Percentiles rank a stretch among this genome's conserved stretches.
These are phyloP conservation scores for Nomada fucata DNA, from an alignment of 2,888 invertebrate species.

Conservation along the genomic window DNA sequence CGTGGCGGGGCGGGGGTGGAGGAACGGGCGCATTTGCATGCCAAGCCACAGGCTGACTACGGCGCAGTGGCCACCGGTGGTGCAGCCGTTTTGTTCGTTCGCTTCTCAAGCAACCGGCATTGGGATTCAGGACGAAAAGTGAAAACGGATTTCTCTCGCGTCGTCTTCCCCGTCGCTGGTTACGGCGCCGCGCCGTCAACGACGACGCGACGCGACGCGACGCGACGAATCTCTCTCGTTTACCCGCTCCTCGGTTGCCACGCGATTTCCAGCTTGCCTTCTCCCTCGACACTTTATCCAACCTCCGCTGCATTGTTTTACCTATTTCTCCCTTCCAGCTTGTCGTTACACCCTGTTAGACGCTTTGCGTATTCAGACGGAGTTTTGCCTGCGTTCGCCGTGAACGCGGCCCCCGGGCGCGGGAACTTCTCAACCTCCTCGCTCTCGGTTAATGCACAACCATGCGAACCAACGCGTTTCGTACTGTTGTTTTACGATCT, in stretches of 20 bases:
- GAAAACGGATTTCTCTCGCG: slow-evolving; percentile 75
- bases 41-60: slow-evolving; percentile 68
- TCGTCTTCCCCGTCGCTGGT: slow-evolving; percentile 42
- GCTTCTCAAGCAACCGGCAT: slow-evolving; percentile 66
- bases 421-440: slow-evolving; percentile 1
- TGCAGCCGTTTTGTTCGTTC: slow-evolving; percentile 68
- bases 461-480: background rate
- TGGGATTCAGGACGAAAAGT: slow-evolving; percentile 75
- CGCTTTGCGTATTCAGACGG: slow-evolving; percentile 11
- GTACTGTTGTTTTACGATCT: background rate
- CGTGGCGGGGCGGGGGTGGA: background rate
- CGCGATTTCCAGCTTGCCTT: slow-evolving; percentile 49
- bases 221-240: slow-evolving; percentile 61
- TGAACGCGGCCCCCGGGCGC: background rate
- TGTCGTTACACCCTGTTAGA: slow-evolving; percentile 25
- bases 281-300: slow-evolving; percentile 39
- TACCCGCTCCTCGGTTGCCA: slow-evolving; percentile 23
- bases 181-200: slow-evolving; percentile 5
- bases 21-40: slow-evolving; percentile 61
- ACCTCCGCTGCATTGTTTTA: slow-evolving; percentile 42
- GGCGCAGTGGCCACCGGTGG: slow-evolving; percentile 67
- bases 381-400: background rate
- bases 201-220: slow-evolving; percentile 49
- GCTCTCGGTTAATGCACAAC: slow-evolving; percentile 2
- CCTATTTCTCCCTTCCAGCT: slow-evolving; percentile 51